These are phyloP conservation scores for Rana temporaria DNA, from an alignment of 2,113 vertebrate species.

Conservation along the genomic window DNA sequence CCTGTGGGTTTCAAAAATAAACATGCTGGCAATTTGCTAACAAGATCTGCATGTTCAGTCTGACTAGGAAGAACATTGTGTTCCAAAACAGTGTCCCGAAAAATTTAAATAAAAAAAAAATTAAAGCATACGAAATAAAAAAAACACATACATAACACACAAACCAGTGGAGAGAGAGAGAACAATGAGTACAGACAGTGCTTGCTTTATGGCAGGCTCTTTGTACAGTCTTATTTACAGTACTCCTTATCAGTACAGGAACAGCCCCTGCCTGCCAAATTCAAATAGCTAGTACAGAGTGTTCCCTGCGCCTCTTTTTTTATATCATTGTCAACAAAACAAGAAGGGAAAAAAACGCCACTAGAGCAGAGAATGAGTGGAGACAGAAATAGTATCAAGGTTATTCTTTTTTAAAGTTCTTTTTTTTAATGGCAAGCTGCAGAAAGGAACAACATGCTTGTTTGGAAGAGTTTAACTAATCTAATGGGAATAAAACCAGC, in stretches of 20 bases:
- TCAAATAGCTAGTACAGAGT: constrained; percentile 88
- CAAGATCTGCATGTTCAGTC: constrained; percentile 86
- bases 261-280: constrained; percentile 88
- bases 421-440: background rate
- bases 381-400: constrained; percentile 62
- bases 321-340: constrained; percentile 66
- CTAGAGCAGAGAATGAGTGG: constrained; percentile 60
- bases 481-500: background rate
- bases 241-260: constrained; percentile 94
- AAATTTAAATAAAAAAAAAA: constrained; percentile 65
- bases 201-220: constrained; percentile 80
- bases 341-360: constrained; percentile 64
- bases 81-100: constrained; percentile 89
- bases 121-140: constrained; percentile 8
- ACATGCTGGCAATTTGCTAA: constrained; percentile 79
- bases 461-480: background rate
- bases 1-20: constrained; percentile 79
- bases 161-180: constrained; percentile 82
- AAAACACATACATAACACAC: constrained; percentile 10
- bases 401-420: constrained; percentile 58
- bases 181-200: constrained; percentile 94
- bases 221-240: constrained; percentile 99
- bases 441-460: constrained; percentile 9
- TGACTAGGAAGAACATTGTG: constrained; percentile 91
- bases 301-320: constrained; percentile 78